Evolutionary conservation across 2,888 invertebrate genomes (phyloP), one percentile per base, ranked within the genome.

Genomic region (Neuroscelio doddi): DNA sequence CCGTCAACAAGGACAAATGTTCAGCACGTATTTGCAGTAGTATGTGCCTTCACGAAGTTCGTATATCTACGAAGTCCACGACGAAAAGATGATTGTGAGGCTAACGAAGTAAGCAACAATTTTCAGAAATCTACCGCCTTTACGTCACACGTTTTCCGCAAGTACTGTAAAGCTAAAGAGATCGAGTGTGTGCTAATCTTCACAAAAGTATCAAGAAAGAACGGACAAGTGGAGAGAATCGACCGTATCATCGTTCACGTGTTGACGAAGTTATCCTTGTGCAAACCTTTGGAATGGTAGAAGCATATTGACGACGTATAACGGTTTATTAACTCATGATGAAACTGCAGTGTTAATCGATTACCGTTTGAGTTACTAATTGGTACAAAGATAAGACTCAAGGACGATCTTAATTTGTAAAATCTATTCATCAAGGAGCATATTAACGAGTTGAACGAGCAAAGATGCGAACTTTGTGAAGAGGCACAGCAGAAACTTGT

Each of bases 161-260:
- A 62, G 1, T 84, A 81, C 59, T 82, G 83, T 62, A 26, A 71
- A n/a, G 71, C 71, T 1, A 78, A 84, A 53, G 64, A 64, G 0
- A 82, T 85, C 12, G 52, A 76, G 29, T 79, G 80, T 51, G 57
- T 75, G 0, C 30, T 56, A 1, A 64, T 50, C 8, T 64, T 67
- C 1, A 67, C 67, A 0, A 66, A 67, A 7, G 32, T 66, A 0
- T 66, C 69, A n/a, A 27, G 69, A 34, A 42, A 42, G 1, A 69
- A 65, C 21, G 62, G 69, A 1, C 64, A 65, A 15, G 58, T 66
- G 1, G 69, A 69, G 10, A 38, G 70, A 15, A 27, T 64, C 0
- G 62, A 63, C 45, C 50, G 70, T 4, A 75, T 70, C 0, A 39
- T 66, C 1, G 76, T 80, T 34, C 70, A 79, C 0, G 58, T 80